These are phyloP conservation scores for Crossaster papposus DNA, from an alignment of 53 echinoderm and acorn worm species.

Conservation along the genomic window DNA sequence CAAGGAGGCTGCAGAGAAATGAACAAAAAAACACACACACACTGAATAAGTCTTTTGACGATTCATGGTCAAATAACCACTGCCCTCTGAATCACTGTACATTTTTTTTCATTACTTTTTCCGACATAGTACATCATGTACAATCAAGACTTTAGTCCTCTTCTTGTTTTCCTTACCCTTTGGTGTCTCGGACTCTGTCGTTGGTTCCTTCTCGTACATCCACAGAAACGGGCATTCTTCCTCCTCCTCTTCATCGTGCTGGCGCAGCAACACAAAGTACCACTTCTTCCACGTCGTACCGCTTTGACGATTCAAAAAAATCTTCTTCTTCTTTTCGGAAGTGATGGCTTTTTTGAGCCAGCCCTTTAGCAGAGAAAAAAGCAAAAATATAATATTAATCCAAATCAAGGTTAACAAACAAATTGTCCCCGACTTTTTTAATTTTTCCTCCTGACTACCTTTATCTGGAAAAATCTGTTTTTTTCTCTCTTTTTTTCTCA, in stretches of 20 bases:
- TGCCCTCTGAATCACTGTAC: too few species aligned
- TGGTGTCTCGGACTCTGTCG: conserved; percentile 69
- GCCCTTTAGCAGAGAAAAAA: conserved; percentile 59
- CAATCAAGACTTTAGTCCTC: not conserved
- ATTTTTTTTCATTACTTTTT: not conserved
- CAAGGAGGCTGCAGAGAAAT: conserved; percentile 59
- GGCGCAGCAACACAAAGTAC: conserved; percentile 73
- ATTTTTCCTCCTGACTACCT: too few species aligned
- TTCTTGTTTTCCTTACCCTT: conserved; percentile 65
- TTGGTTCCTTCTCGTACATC: conserved; percentile 80
- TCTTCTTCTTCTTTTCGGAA: conserved; percentile 78
- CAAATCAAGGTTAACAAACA: too few species aligned
- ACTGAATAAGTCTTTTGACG: not conserved
- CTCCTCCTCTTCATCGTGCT: conserved; percentile 61
- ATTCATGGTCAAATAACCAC: too few species aligned
- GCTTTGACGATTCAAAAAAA: conserved; percentile 72
- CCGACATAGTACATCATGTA: too few species aligned
- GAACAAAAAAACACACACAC: not conserved
- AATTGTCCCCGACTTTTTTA: too few species aligned
- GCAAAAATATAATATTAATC: not conserved
- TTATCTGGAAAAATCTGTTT: too few species aligned
- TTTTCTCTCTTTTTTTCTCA: too few species aligned
- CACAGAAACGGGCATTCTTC: conserved; percentile 72
- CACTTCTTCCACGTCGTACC: conserved; percentile 81
- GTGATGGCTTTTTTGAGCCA: conserved; percentile 83